Conservation (phyloP, 2,113 vertebrate genomes). For the Perca schrenkii region DNA sequence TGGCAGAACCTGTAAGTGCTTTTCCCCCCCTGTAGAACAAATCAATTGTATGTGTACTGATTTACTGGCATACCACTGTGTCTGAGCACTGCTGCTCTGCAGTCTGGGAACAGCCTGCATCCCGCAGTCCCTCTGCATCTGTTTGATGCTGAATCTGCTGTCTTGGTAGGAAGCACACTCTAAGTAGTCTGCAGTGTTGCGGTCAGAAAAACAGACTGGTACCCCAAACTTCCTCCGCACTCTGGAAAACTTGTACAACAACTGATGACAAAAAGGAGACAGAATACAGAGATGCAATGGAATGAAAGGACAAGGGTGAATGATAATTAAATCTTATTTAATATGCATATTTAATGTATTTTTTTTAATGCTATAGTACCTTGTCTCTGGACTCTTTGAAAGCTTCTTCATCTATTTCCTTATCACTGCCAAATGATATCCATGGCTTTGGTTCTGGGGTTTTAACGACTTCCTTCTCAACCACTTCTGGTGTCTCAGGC, state of each 20-base stretch:
- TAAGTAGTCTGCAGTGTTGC: slow-evolving; percentile 78
- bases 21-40: not conserved
- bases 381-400: slow-evolving; percentile 80
- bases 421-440: slow-evolving; percentile 92
- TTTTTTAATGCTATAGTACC: slow-evolving; percentile 40
- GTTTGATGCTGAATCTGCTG: slow-evolving; percentile 86
- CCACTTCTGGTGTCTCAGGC: slow-evolving; percentile 64
- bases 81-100: slow-evolving; percentile 86
- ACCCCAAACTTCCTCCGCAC: slow-evolving; percentile 80
- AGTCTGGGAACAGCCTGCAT: slow-evolving; percentile 82
- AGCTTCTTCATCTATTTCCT: slow-evolving; percentile 91
- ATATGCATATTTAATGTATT: not conserved
- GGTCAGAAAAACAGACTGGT: slow-evolving; percentile 84
- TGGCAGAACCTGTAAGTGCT: not conserved
- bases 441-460: slow-evolving; percentile 84
- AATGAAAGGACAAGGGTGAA: not conserved
- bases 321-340: not conserved
- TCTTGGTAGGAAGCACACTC: slow-evolving; percentile 88
- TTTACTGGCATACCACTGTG: slow-evolving; percentile 83
- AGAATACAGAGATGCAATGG: not conserved
- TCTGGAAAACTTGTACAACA: slow-evolving; percentile 86
- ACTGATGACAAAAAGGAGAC: slow-evolving; percentile 74
- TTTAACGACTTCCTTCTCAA: slow-evolving; percentile 69
- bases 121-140: slow-evolving; percentile 85
- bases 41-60: slow-evolving; percentile 22